Base-by-base conservation (phyloP, 2,888 invertebrate species). In the Perizoma flavofasciatum region DNA sequence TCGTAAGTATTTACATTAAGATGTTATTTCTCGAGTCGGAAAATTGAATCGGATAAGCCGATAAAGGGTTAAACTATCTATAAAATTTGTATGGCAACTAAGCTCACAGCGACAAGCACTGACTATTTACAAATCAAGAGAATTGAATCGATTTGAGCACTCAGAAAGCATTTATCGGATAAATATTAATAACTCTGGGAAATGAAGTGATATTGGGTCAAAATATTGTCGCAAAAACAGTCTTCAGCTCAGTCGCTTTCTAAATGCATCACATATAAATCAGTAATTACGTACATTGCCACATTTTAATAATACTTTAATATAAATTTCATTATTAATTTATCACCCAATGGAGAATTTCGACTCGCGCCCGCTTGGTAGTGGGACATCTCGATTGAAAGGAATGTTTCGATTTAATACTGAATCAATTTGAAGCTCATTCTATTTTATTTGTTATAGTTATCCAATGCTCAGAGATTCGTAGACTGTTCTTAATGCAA, bases 1-100 rank as follows among this genome's bases (percentile, higher is more conserved):
- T 78, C 79, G 78, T 22, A 22, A 22, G 22, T 86, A 85, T 86
- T 77, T 85, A 87, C 86, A 87, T 72, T 43, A 43, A 46, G 57
- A 47, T 49, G 61, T 56, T 44, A 46, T 59, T 46, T 45, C n/a
- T 22, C 43, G 43, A 41, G 35, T 32, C 44, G 40, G 35, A 50
- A 53, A 37, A 57, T 56, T 45, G 7, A 57, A 59, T 49, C 48
- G 10, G 41, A 35, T 46, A 56, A 53, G 57, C n/a, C 53, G 49
- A 32, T 49, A 49, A 48, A 48, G 49, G 46, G 51, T 32, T 50
- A 22, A 80, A 85, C 89, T 90, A 91, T 82, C 81, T 83, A 83
- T 86, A 86, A 79, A 78, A 85, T 82, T 86, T 88, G 86, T 92
- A 92, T 92, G 91, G 91, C 91, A 90, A 90, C 91, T 85, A 90